Conservation (phyloP, 2,888 invertebrate genomes). For the Drosophila rubida region DNA sequence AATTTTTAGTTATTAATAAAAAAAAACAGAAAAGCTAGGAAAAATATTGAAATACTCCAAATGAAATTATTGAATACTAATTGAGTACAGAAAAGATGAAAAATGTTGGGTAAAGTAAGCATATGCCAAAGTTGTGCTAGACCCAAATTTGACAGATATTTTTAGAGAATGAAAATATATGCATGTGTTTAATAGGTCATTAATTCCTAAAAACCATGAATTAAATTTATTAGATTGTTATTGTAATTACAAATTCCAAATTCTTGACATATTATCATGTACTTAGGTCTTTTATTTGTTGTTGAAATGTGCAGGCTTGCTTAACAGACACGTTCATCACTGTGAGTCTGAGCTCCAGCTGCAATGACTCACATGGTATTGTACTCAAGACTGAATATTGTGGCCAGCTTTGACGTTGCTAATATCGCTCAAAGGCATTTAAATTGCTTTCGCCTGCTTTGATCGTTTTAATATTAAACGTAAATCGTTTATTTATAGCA, state of each 20-base stretch:
- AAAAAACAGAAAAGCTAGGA: too few species aligned
- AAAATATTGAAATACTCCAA: too few species aligned
- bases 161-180: neutral
- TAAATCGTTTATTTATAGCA: slow-evolving; percentile 59
- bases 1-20: too few species aligned
- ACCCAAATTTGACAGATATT: too few species aligned
- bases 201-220: neutral
- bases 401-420: slow-evolving; percentile 26
- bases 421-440: slow-evolving; percentile 35
- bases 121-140: too few species aligned
- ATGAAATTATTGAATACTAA: too few species aligned
- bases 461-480: slow-evolving; percentile 53
- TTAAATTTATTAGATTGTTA: neutral
- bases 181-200: neutral
- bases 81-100: too few species aligned
- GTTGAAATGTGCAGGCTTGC: neutral
- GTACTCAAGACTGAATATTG: neutral
- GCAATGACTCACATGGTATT: neutral
- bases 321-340: slow-evolving; percentile 7
- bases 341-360: slow-evolving; percentile 20
- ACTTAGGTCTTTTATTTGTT: neutral
- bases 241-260: neutral
- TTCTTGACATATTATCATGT: neutral
- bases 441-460: slow-evolving; percentile 39
- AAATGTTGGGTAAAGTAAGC: too few species aligned